These are phyloP conservation scores for Synergus itoensis DNA, from an alignment of 2,888 invertebrate species.

Conservation along the genomic window DNA sequence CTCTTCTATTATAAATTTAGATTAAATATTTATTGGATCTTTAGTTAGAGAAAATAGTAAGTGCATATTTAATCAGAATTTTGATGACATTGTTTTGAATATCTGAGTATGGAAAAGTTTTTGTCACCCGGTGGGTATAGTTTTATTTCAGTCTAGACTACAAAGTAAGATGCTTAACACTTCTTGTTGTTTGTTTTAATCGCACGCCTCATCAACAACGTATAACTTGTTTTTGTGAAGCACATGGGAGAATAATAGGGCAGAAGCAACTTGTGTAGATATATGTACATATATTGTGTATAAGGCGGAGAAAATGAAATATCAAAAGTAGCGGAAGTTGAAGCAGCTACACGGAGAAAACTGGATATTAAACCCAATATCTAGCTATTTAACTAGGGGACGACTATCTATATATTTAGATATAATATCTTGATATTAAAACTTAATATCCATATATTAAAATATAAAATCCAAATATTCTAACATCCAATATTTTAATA, in stretches of 20 bases:
- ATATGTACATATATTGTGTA: neutral
- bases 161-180: slow-evolving; percentile 13
- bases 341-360: too few species aligned
- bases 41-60: neutral
- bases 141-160: neutral
- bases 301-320: slow-evolving; percentile 30
- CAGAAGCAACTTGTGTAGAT: slow-evolving; percentile 20
- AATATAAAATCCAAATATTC: too few species aligned
- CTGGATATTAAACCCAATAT: too few species aligned
- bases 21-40: too few species aligned
- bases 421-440: too few species aligned
- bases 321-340: slow-evolving; percentile 31
- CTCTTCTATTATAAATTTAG: too few species aligned
- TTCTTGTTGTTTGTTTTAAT: neutral
- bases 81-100: too few species aligned
- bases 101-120: too few species aligned
- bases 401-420: too few species aligned
- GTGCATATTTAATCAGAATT: neutral
- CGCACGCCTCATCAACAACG: slow-evolving; percentile 7
- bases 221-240: slow-evolving; percentile 20
- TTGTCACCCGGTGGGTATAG: neutral
- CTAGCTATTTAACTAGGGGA: too few species aligned
- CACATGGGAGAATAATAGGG: slow-evolving; percentile 20
- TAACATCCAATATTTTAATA: too few species aligned
- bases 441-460: too few species aligned